Percentiles rank a stretch among this genome's conserved stretches.
phyloP scores from a whole-genome alignment of 2,888 invertebrate genomes.

The Drosophila dives region DNA sequence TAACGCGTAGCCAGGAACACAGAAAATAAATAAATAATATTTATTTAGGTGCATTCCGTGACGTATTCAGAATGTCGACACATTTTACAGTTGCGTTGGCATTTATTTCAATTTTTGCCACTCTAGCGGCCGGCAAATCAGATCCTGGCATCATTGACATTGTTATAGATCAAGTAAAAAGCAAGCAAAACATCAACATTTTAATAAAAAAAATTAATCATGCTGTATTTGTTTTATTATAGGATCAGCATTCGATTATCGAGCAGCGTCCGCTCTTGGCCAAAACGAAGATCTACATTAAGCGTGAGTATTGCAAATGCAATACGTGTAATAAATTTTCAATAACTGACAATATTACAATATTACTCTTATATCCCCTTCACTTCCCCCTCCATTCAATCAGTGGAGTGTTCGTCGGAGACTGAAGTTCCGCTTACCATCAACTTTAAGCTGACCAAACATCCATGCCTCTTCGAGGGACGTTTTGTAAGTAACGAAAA shows the following conservation, averaged over 20 bases:
- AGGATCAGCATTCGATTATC: constrained; percentile 70
- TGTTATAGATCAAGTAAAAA: constrained; percentile 55
- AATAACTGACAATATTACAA: constrained; percentile 37
- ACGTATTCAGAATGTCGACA: constrained; percentile 39
- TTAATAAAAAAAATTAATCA: constrained; percentile 7
- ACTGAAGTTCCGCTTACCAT: constrained; percentile 84
- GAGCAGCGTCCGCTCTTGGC: constrained; percentile 88
- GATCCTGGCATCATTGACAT: constrained; percentile 63
- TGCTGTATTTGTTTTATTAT: background rate
- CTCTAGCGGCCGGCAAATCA: constrained; percentile 47
- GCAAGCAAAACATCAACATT: constrained; percentile 27
- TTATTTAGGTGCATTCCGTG: constrained; percentile 44
- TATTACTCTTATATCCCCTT: background rate
- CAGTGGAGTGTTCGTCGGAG: constrained; percentile 84
- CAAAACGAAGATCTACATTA: constrained; percentile 89
- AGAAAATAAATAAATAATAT: constrained; percentile 54
- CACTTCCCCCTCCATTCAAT: background rate
- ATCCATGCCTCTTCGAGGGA: constrained; percentile 87
- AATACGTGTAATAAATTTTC: constrained; percentile 42
- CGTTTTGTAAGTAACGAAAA: constrained; percentile 59
- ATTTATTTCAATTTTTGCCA: constrained; percentile 36
- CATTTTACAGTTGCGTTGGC: constrained; percentile 49
- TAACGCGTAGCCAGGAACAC: constrained; percentile 49
- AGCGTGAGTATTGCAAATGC: constrained; percentile 86
- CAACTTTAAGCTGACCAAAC: constrained; percentile 86